A percentile compares a stretch with the other conserved stretches of the same genome.
phyloP scores from a whole-genome alignment of 2,888 invertebrate species.

The Mesorhabditis sp. region DNA sequence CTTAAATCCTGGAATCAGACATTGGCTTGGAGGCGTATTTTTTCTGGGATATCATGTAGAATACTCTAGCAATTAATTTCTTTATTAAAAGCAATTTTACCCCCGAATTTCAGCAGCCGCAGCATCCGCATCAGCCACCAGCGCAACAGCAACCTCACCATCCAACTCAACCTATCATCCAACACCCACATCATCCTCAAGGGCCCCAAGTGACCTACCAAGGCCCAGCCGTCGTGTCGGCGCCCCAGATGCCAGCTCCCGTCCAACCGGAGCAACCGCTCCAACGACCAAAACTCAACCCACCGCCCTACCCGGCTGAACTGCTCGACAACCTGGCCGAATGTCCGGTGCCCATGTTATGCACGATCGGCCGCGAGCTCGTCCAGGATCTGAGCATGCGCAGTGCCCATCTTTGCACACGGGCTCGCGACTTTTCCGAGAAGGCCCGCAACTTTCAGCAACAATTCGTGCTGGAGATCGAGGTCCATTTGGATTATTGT shows the following conservation, averaged over 20 bases:
- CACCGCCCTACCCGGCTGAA: conserved; percentile 15
- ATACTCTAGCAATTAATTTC: too few relatives aligned
- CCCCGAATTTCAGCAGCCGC: neutral
- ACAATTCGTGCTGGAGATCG: neutral
- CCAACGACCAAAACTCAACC: neutral
- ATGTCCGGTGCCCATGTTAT: conserved; percentile 23
- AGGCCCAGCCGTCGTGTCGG: too few relatives aligned
- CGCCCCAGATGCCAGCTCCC: neutral
- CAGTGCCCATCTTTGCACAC: neutral
- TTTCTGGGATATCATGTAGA: too few relatives aligned
- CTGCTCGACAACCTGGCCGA: conserved; percentile 22
- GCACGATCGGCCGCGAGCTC: conserved; percentile 28
- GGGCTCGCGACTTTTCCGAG: neutral
- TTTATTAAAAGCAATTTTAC: neutral
- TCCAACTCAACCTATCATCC: too few relatives aligned
- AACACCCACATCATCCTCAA: too few relatives aligned
- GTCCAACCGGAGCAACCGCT: too few relatives aligned
- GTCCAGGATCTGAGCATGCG: conserved; percentile 28
- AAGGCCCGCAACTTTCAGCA: neutral
- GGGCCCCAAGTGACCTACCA: too few relatives aligned
- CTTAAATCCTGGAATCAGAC: too few relatives aligned
- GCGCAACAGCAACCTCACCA: neutral
- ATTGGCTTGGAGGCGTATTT: too few relatives aligned
- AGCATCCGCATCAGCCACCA: neutral
- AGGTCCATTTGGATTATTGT: too few relatives aligned